Conservation (phyloP, 2,797 vertebrate genomes). For the Meda fulgida region DNA sequence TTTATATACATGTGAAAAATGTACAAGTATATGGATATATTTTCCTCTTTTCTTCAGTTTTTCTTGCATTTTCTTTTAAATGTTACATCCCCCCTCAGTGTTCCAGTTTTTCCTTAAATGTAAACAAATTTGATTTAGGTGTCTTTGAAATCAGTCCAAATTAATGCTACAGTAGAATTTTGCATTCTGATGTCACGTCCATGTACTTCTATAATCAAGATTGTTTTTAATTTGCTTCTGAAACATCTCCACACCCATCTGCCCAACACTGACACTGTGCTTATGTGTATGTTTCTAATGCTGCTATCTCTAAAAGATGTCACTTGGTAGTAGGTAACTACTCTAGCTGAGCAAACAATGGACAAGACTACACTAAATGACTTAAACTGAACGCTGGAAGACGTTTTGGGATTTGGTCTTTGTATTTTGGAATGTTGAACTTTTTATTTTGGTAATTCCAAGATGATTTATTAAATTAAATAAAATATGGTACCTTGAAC, state of each 20-base stretch:
- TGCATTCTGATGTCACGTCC: not conserved
- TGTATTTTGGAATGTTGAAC: constrained; percentile 81
- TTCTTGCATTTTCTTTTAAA: not conserved
- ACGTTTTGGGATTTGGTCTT: constrained; percentile 71
- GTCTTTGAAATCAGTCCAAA: constrained; percentile 3
- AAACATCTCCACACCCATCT: constrained; percentile 9
- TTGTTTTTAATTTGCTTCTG: not conserved
- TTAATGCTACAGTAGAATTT: not conserved
- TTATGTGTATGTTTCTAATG: constrained; percentile 65
- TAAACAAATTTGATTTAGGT: not conserved
- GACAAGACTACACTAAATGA: constrained; percentile 44
- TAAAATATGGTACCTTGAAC: constrained; percentile 81
- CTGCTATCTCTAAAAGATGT: constrained; percentile 78
- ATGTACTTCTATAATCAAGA: constrained; percentile 7
- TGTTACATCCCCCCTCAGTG: not conserved
- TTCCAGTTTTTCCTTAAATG: constrained; percentile 23
- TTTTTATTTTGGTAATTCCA: constrained; percentile 83
- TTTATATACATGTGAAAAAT: constrained; percentile 65
- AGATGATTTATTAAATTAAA: constrained; percentile 80
- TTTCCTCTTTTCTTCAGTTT: constrained; percentile 70
- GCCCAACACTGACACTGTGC: constrained; percentile 64
- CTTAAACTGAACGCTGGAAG: constrained; percentile 65
- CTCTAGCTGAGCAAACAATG: constrained; percentile 59
- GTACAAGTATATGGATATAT: constrained; percentile 72
- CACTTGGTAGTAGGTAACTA: constrained; percentile 74